phyloP scores from a whole-genome alignment of 2,113 vertebrate species.

The Melanerpes formicivorus region DNA sequence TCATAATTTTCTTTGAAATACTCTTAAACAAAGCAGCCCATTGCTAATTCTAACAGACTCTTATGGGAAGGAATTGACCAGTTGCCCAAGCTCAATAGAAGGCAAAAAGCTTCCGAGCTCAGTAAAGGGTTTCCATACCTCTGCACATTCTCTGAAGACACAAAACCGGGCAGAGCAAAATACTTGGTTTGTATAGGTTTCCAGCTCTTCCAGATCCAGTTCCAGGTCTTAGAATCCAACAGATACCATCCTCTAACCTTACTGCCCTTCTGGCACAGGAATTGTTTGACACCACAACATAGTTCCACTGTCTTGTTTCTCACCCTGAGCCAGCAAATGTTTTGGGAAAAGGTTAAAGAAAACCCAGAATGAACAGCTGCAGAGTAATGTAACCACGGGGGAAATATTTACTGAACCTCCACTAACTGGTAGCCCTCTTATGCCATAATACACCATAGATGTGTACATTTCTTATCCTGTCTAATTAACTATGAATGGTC shows the following conservation, averaged over 20 bases:
- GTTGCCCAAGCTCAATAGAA: background rate
- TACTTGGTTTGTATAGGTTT: background rate
- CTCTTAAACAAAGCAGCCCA: background rate
- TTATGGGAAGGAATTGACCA: background rate
- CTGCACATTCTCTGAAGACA: background rate
- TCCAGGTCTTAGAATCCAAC: background rate
- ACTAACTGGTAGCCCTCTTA: background rate
- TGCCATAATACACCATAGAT: rapidly evolving
- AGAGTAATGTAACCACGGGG: background rate
- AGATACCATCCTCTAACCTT: background rate
- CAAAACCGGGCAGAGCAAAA: background rate
- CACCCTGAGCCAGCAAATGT: background rate
- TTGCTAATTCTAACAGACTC: background rate
- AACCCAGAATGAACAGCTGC: background rate
- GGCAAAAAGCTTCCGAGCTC: background rate
- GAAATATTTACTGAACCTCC: background rate
- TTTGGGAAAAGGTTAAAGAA: background rate
- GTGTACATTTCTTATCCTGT: background rate
- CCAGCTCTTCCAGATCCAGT: background rate
- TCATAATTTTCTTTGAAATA: background rate
- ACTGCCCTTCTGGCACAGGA: background rate
- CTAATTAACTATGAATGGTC: constrained; percentile 23
- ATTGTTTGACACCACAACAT: background rate
- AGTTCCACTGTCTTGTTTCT: background rate
- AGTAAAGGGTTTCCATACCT: background rate